Conservation (phyloP, 2,888 invertebrate species). For the Periphyllus acericola region DNA sequence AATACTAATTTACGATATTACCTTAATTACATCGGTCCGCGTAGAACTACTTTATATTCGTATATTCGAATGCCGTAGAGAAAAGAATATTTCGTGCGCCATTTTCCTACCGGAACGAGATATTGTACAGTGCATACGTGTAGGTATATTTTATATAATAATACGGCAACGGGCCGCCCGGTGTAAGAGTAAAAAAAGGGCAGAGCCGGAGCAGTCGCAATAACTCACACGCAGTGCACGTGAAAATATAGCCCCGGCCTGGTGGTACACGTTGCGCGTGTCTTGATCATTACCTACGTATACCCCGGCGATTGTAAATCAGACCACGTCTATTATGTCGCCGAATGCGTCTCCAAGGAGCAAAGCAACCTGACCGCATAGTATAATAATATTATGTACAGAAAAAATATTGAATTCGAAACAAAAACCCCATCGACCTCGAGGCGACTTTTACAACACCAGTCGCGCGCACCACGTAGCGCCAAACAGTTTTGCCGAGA, state of each 20-base stretch:
- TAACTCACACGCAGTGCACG: not conserved
- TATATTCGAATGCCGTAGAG: conserved; percentile 29
- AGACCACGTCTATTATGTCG: not conserved
- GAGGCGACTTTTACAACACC: no score
- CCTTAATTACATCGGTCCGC: conserved; percentile 38
- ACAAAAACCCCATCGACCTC: not conserved
- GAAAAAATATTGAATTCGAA: not conserved
- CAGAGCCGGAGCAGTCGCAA: not conserved
- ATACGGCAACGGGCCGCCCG: not conserved
- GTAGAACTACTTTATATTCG: not conserved
- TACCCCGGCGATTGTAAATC: not conserved
- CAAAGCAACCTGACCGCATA: not conserved
- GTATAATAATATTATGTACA: no score
- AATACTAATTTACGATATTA: conserved; percentile 52
- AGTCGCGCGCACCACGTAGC: no score
- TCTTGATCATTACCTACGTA: not conserved
- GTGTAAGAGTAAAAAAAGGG: not conserved
- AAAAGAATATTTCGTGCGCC: conserved; percentile 1
- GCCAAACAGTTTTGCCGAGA: no score
- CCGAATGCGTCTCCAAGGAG: no score
- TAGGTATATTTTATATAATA: not conserved
- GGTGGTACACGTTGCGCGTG: not conserved
- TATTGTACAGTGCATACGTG: no score
- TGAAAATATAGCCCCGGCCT: not conserved
- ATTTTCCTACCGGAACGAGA: not conserved